Conservation (phyloP, 2,797 vertebrate species). For the Hoplostethus atlanticus region DNA sequence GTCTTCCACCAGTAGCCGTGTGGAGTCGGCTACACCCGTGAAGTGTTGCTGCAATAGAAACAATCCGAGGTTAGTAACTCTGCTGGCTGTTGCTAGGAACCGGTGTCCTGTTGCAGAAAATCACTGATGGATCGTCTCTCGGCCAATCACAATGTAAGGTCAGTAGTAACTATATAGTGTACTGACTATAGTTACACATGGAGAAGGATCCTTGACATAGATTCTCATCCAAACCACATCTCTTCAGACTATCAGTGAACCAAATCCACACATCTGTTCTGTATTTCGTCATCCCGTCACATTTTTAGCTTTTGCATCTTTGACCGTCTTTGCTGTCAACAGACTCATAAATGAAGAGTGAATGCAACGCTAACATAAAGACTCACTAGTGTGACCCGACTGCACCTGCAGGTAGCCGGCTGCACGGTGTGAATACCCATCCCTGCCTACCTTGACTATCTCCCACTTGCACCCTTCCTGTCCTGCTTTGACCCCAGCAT, state of each 20-base stretch:
- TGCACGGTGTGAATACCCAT: constrained; percentile 1
- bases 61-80: constrained; percentile 8
- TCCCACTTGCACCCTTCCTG: constrained; percentile 27
- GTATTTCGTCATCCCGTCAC: no score
- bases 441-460: neutral
- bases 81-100: constrained; percentile 13
- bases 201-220: neutral
- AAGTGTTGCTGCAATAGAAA: constrained; percentile 2
- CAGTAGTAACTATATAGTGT: no score
- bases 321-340: neutral
- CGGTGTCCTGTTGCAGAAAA: constrained; percentile 1
- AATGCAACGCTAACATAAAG: neutral
- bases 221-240: no score
- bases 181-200: neutral
- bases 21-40: constrained; percentile 2
- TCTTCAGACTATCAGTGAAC: no score
- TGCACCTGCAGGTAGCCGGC: neutral
- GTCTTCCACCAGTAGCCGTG: neutral
- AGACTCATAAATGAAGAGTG: neutral
- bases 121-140: constrained; percentile 4
- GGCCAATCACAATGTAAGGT: neutral
- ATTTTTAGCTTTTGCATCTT: no score
- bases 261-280: no score
- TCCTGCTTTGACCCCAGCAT: constrained; percentile 44
- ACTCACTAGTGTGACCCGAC: neutral